Evolutionary conservation across 2,113 vertebrate species (phyloP), one percentile per base, ranked within the genome.

Genomic region (Rhinogobius similis): DNA sequence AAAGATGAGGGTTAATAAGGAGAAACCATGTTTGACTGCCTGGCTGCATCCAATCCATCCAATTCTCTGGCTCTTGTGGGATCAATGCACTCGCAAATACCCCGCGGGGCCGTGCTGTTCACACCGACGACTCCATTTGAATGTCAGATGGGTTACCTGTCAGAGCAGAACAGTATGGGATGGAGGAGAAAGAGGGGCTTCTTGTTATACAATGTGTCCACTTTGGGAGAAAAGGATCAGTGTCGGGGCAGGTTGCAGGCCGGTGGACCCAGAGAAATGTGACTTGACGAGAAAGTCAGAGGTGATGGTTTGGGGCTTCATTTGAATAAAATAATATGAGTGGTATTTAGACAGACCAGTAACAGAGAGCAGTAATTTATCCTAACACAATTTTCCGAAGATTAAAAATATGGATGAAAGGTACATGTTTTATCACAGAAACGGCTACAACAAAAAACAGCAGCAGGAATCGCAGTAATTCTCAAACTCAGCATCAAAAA

Each of bases 101-200:
- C 55, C 75, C 13, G 26, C 70, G 69, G 48, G 81, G 59, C 76
- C 73, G 63, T 6, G 24, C 23, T 65, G 72, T 68, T 83, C 69
- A 27, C 36, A 36, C 14, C 21, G 36, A 72, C 61, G 72, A 71
- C 72, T 77, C 61, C 39, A 75, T 78, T 77, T 73, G 62, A 85
- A 86, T 68, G 62, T 82, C 68, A 75, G 73, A 78, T 58, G 64
- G 82, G 72, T 77, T 75, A 82, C 68, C 70, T 84, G 78, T 65
- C 65, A 67, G 67, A 80, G 61, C 62, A 75, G 65, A 84, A 76
- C 70, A 50, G 41, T 62, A 36, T 27, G 62, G 44, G 59, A 27
- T 67, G 24, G 23, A 26, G 23, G 23, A 36, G 32, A 69, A 64
- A 66, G 41, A 46, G 61, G 61, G 64, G 68, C 48, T 24, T 62